Percentiles rank a stretch among this genome's conserved stretches.
Conservation (phyloP, 2,113 vertebrate species). For the Carollia perspicillata region DNA sequence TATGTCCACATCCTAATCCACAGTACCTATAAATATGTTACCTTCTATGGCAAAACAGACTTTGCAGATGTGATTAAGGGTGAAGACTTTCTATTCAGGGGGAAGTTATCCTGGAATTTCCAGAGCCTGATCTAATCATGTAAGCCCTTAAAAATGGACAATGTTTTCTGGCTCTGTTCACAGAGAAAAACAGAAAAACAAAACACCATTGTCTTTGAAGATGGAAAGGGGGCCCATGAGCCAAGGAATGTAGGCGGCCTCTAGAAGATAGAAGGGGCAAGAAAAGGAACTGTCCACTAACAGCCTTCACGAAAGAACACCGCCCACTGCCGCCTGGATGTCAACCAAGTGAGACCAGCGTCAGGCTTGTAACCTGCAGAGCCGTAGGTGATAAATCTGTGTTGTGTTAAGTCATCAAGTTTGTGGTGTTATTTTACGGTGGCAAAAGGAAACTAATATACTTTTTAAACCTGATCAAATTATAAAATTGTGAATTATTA, state of each 20-base stretch:
- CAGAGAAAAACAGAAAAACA: background rate
- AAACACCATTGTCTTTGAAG: background rate
- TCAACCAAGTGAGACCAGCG: background rate
- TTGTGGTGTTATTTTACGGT: background rate
- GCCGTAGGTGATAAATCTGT: background rate
- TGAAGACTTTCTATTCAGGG: background rate
- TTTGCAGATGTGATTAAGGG: background rate
- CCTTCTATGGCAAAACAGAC: background rate
- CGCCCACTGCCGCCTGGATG: background rate
- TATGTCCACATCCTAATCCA: background rate
- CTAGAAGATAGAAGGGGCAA: background rate
- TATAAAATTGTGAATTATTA: conserved; percentile 1
- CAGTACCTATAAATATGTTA: background rate
- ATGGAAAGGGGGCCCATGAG: background rate
- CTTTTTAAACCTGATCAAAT: background rate
- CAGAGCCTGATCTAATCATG: background rate
- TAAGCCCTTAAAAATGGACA: background rate
- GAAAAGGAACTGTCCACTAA: background rate
- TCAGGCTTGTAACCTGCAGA: background rate
- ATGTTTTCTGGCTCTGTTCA: background rate
- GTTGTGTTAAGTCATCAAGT: background rate
- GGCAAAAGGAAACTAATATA: background rate
- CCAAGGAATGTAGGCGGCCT: background rate
- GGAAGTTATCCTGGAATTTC: background rate
- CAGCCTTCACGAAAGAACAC: background rate